These are phyloP conservation scores for Hemitrygon akajei DNA, from an alignment of 2,797 vertebrate genomes.

Conservation along the genomic window DNA sequence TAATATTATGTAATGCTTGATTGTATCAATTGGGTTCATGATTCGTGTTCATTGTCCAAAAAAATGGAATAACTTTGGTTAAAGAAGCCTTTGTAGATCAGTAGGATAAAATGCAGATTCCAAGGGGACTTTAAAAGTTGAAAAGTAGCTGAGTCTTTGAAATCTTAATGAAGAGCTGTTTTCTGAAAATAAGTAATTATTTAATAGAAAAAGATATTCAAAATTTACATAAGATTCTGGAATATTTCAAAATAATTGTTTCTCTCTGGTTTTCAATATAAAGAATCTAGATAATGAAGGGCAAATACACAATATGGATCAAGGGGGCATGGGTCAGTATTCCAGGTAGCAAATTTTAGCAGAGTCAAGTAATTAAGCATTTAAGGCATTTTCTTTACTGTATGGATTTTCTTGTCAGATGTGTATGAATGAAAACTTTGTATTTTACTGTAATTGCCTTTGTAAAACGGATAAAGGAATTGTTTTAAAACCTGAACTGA, in stretches of 20 bases:
- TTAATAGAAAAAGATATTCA: neutral
- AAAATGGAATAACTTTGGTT: neutral
- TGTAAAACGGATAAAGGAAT: neutral
- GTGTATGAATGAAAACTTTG: neutral
- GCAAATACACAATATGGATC: neutral
- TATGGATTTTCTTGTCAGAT: neutral
- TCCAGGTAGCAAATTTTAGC: neutral
- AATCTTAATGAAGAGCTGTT: neutral
- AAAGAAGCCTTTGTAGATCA: neutral
- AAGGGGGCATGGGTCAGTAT: neutral
- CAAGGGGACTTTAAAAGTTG: neutral
- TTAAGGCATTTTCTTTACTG: neutral
- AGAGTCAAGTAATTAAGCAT: neutral
- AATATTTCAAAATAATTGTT: neutral
- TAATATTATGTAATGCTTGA: neutral
- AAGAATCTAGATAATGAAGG: neutral
- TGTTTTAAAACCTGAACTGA: neutral
- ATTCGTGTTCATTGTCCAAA: neutral
- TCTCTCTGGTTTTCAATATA: neutral
- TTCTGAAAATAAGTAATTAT: neutral
- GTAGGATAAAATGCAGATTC: neutral
- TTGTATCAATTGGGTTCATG: neutral
- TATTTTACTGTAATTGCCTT: neutral
- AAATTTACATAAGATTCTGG: neutral
- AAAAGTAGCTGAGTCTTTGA: neutral